Conservation (phyloP, 2,113 vertebrate species). For the Piaya cayana region DNA sequence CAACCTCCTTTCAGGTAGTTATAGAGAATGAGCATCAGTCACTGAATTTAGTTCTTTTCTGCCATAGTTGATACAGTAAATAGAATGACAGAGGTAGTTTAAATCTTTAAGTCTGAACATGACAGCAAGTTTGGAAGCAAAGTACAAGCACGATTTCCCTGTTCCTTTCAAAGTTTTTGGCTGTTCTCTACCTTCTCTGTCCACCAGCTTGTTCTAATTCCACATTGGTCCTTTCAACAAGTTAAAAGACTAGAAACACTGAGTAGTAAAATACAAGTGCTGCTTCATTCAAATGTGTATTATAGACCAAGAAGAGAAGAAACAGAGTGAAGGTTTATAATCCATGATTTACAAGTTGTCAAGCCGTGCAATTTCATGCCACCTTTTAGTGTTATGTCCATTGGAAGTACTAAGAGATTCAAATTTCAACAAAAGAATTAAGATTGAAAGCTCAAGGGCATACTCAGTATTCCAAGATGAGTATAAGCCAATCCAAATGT, state of each 20-base stretch:
- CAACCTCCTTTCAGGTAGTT: too few relatives aligned
- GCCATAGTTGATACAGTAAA: neutral
- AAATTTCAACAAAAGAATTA: neutral
- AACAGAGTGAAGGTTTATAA: neutral
- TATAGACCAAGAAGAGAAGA: neutral
- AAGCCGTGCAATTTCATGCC: neutral
- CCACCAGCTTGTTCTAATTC: neutral
- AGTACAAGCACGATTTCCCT: neutral
- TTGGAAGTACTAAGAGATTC: neutral
- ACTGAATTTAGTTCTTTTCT: neutral
- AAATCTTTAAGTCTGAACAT: neutral
- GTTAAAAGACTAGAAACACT: neutral
- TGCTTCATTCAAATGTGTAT: neutral
- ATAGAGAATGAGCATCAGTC: too few relatives aligned
- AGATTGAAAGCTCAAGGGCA: constrained; percentile 4
- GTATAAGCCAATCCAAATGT: neutral
- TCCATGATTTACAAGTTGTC: neutral
- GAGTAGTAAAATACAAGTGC: neutral
- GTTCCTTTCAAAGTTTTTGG: neutral
- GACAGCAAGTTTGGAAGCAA: neutral
- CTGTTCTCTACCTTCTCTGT: neutral
- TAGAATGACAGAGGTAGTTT: neutral
- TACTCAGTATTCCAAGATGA: neutral
- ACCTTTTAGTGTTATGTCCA: neutral
- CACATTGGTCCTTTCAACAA: neutral